A percentile compares a stretch with the other conserved stretches of the same genome.
phyloP scores from a whole-genome alignment of 64 coral and sea anemone species.

The Pocillopora damicornis region DNA sequence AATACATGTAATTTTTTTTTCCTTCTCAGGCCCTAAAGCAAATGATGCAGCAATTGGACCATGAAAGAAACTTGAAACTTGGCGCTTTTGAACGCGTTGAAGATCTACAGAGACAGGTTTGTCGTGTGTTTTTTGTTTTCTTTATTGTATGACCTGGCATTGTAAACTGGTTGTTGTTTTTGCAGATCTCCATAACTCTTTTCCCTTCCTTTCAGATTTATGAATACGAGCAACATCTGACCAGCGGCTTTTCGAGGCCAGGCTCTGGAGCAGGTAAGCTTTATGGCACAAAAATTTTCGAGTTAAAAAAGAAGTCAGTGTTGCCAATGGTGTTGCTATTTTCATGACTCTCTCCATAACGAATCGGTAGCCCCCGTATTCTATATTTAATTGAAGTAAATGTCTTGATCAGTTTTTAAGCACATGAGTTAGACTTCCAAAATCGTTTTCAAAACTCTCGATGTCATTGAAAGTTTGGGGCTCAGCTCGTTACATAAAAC shows the following conservation, averaged over 20 bases:
- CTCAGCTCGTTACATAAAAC: too few relatives aligned
- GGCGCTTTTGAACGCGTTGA: constrained; percentile 96
- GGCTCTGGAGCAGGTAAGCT: constrained; percentile 8
- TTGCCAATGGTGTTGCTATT: too few relatives aligned
- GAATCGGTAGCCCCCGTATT: too few relatives aligned
- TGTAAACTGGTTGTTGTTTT: not conserved
- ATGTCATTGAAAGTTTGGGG: too few relatives aligned
- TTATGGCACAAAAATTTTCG: not conserved
- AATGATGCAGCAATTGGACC: constrained; percentile 86
- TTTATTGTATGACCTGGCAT: not conserved
- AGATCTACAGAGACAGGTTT: constrained; percentile 89
- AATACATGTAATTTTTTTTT: not conserved
- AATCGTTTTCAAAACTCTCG: too few relatives aligned
- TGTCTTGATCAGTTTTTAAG: too few relatives aligned
- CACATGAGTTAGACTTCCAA: too few relatives aligned
- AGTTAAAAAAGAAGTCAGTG: too few relatives aligned
- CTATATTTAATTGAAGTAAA: too few relatives aligned
- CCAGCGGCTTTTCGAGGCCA: constrained; percentile 21
- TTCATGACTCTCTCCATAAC: too few relatives aligned
- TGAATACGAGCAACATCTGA: constrained; percentile 60
- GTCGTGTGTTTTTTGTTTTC: not conserved
- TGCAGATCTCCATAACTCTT: not conserved
- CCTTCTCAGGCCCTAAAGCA: constrained; percentile 75
- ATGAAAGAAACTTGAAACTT: constrained; percentile 84
- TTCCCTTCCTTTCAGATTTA: constrained; percentile 36